Percentiles rank a stretch among this genome's conserved stretches.
Evolutionary conservation across 2,888 invertebrate genomes (phyloP).

Genomic region (Liopterus haemorrhoidalis): DNA sequence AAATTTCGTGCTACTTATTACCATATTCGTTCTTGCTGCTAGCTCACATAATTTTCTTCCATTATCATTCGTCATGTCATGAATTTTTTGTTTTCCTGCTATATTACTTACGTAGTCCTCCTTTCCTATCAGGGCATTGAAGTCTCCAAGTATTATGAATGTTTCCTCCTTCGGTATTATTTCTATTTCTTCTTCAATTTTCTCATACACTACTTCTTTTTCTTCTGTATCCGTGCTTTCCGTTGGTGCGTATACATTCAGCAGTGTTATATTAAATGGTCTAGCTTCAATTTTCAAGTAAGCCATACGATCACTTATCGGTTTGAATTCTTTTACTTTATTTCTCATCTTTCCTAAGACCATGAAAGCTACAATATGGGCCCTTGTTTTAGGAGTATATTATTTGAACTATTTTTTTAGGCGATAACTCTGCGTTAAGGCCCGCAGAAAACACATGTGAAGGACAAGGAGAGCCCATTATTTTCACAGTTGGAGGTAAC

Average conservation of each 20-base stretch:
- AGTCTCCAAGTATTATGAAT: slow-evolving; percentile 14
- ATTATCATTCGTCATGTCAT: slow-evolving; percentile 18
- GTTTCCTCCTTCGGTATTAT: slow-evolving; percentile 14
- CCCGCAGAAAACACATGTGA: too few relatives aligned
- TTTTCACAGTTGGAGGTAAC: too few relatives aligned
- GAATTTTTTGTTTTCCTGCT: slow-evolving; percentile 20
- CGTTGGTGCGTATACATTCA: slow-evolving; percentile 20
- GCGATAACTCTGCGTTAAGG: too few relatives aligned
- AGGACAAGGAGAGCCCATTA: too few relatives aligned
- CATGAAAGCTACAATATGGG: too few relatives aligned
- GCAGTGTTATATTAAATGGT: slow-evolving; percentile 14
- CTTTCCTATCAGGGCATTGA: slow-evolving; percentile 18
- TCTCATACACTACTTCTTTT: slow-evolving; percentile 21
- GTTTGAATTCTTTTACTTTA: too few relatives aligned
- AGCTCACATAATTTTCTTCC: slow-evolving; percentile 19
- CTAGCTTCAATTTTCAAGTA: slow-evolving; percentile 15
- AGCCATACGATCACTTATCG: slow-evolving; percentile 21
- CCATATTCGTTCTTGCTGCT: slow-evolving; percentile 16
- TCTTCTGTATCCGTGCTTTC: slow-evolving; percentile 16
- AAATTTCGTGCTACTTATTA: slow-evolving; percentile 15
- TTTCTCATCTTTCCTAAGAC: too few relatives aligned
- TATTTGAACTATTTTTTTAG: too few relatives aligned
- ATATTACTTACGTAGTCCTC: slow-evolving; percentile 15
- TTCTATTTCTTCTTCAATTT: slow-evolving; percentile 15
- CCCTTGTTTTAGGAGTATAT: too few relatives aligned